These are phyloP conservation scores for Acridotheres tristis DNA, from an alignment of 2,797 vertebrate genomes.

Conservation along the genomic window DNA sequence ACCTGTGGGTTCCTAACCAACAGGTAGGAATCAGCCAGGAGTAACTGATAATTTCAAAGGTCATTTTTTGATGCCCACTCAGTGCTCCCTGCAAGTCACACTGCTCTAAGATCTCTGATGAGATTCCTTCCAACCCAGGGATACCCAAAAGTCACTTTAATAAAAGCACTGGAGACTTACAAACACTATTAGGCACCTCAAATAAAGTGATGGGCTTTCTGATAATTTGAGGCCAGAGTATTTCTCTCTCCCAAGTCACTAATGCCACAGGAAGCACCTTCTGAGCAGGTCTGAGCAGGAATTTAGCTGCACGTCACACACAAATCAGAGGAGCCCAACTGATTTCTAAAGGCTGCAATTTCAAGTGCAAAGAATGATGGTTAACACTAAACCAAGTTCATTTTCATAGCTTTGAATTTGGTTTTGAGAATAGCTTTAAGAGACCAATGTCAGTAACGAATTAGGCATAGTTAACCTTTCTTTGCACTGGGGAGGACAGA, in stretches of 20 bases:
- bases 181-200: background rate
- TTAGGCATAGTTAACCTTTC: background rate
- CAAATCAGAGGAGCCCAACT: background rate
- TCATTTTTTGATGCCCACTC: background rate
- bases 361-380: background rate
- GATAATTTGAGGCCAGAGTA: background rate
- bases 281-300: background rate
- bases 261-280: background rate
- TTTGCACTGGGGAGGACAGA: background rate
- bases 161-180: background rate
- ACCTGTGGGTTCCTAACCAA: background rate
- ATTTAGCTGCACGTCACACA: background rate
- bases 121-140: background rate
- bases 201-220: background rate
- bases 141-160: background rate
- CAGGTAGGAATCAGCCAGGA: background rate
- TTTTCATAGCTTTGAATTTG: background rate
- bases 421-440: background rate
- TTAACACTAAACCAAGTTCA: background rate
- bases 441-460: background rate
- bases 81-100: background rate
- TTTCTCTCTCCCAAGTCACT: background rate
- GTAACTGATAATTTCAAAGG: background rate
- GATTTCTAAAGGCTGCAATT: background rate
- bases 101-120: background rate